Conservation (phyloP, 2,888 invertebrate genomes). For the Epinotia ramella region DNA sequence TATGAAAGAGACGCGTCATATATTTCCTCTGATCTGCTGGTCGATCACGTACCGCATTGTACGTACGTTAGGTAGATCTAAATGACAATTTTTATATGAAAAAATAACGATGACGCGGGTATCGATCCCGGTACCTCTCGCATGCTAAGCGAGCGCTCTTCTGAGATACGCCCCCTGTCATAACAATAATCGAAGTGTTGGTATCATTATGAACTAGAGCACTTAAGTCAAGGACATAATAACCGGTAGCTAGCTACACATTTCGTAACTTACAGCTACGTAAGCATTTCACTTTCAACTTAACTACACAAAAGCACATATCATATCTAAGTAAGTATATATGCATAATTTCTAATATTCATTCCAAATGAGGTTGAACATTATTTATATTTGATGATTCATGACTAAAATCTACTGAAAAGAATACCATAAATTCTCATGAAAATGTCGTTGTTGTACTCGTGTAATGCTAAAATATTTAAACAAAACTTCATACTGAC, state of each 20-base stretch:
- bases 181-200: not conserved
- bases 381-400: too few species aligned
- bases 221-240: slow-evolving; percentile 11
- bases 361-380: not conserved
- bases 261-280: not conserved
- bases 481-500: not conserved
- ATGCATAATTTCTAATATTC: not conserved
- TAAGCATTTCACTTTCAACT: slow-evolving; percentile 26
- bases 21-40: not conserved
- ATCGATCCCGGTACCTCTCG: slow-evolving; percentile 85
- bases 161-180: too few species aligned
- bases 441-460: too few species aligned
- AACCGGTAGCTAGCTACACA: not conserved
- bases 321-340: not conserved
- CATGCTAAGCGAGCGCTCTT: slow-evolving; percentile 86
- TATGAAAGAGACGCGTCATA: not conserved
- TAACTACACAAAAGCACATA: slow-evolving; percentile 3
- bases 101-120: slow-evolving; percentile 64
- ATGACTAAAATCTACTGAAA: not conserved
- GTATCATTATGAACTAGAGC: not conserved
- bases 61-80: too few species aligned
- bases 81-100: too few species aligned
- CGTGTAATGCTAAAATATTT: too few species aligned
- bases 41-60: not conserved
- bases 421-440: not conserved